phyloP scores from a whole-genome alignment of 2,797 vertebrate species.

The Danio kyathit region DNA sequence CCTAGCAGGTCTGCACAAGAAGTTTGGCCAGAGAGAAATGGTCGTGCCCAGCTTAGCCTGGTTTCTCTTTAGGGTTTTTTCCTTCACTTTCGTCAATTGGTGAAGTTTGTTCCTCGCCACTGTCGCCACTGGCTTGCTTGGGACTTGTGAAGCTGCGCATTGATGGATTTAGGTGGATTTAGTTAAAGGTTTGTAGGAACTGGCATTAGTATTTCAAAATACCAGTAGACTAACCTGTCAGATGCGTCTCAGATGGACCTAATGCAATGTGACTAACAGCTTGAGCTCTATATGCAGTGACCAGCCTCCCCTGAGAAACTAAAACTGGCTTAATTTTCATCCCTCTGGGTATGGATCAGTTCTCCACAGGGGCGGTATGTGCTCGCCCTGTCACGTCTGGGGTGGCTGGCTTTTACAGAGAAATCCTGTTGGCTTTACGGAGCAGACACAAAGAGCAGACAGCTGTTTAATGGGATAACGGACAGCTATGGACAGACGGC shows the following conservation, averaged over 20 bases:
- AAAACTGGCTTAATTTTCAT: conserved; percentile 9
- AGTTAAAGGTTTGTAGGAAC: too few species aligned
- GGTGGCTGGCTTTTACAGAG: conserved; percentile 6
- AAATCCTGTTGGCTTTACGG: conserved; percentile 10
- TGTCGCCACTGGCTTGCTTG: too few species aligned
- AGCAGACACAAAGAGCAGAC: conserved; percentile 21
- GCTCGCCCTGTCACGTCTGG: background rate
- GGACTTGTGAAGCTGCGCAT: too few species aligned
- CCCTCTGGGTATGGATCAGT: conserved; percentile 12
- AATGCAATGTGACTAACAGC: conserved; percentile 6
- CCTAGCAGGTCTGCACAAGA: too few species aligned
- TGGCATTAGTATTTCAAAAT: background rate
- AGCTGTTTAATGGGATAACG: conserved; percentile 10
- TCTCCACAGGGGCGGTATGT: conserved; percentile 19
- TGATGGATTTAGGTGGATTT: too few species aligned
- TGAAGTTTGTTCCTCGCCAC: too few species aligned
- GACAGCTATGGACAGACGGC: conserved; percentile 12
- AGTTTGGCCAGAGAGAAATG: too few species aligned
- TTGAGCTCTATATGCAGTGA: background rate
- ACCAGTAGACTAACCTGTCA: background rate
- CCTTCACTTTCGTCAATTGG: too few species aligned
- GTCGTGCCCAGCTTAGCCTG: too few species aligned
- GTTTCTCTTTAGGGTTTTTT: too few species aligned
- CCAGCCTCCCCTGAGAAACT: background rate
- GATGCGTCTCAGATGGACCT: background rate